A percentile compares a stretch with the other conserved stretches of the same genome.
Conservation (phyloP, 2,113 vertebrate species). For the Lepidothrix coronata region DNA sequence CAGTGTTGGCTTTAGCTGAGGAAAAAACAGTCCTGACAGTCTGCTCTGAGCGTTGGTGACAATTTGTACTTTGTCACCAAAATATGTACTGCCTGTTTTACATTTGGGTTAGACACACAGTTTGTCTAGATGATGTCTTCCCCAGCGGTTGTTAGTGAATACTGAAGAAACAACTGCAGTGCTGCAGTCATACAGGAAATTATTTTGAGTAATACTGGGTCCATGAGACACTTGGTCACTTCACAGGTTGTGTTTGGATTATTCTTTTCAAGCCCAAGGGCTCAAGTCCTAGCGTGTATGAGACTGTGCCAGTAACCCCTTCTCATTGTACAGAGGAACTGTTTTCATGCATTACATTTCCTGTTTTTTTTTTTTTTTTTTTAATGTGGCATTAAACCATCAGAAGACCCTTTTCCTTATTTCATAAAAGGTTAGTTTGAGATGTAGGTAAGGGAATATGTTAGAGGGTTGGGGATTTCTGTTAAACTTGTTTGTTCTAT, state of each 20-base stretch:
- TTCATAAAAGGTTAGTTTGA: neutral
- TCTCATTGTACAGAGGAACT: neutral
- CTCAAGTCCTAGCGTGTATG: neutral
- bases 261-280: neutral
- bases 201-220: neutral
- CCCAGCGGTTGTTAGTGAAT: neutral
- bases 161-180: neutral
- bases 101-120: neutral
- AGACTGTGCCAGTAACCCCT: neutral
- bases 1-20: neutral
- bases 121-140: neutral
- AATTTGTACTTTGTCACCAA: neutral
- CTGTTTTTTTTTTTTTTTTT: neutral
- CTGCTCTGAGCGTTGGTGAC: neutral
- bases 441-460: neutral
- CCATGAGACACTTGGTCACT: neutral
- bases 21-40: neutral
- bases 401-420: neutral
- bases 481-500: accelerated
- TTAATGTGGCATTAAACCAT: neutral
- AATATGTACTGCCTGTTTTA: neutral
- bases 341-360: neutral
- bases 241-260: neutral
- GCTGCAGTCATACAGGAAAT: neutral
- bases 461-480: neutral